A percentile compares a stretch with the other conserved stretches of the same genome.
Evolutionary conservation across 2,797 vertebrate species (phyloP).

Genomic region (Oryzias sinensis): DNA sequence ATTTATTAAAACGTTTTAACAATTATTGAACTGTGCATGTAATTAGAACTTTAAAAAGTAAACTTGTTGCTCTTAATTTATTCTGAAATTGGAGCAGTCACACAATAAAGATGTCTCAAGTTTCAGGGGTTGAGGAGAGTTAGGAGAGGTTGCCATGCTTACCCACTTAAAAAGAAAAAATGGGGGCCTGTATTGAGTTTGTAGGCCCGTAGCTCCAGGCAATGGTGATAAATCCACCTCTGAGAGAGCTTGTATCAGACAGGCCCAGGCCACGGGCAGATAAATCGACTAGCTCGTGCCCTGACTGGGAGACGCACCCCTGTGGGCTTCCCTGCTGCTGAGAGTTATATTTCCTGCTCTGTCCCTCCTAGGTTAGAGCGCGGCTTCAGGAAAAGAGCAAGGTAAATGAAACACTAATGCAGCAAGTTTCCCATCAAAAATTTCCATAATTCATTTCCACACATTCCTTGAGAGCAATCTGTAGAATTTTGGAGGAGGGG

Average conservation of each 20-base stretch:
- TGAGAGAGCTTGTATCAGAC: constrained; percentile 80
- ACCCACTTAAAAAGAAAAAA: constrained; percentile 66
- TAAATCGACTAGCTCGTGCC: constrained; percentile 77
- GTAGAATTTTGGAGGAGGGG: constrained; percentile 76
- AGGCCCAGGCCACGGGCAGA: constrained; percentile 80
- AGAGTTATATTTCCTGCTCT: constrained; percentile 79
- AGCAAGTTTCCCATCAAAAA: constrained; percentile 83
- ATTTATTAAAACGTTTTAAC: no score
- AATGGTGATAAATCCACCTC: constrained; percentile 82
- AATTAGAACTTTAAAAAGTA: no score
- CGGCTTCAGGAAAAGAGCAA: constrained; percentile 72
- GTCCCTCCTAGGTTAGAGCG: constrained; percentile 74
- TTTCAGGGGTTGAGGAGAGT: constrained; percentile 70
- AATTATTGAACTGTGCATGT: no score
- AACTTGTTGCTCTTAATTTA: constrained; percentile 8
- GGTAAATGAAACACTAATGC: constrained; percentile 84
- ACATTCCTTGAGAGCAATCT: constrained; percentile 80
- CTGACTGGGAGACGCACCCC: constrained; percentile 73
- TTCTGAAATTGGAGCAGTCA: constrained; percentile 55
- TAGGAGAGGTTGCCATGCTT: constrained; percentile 69
- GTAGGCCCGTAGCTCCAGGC: constrained; percentile 71
- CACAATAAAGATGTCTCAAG: constrained; percentile 62
- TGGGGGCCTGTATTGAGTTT: constrained; percentile 65
- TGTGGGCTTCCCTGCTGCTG: constrained; percentile 74
- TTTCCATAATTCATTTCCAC: constrained; percentile 88